Evolutionary conservation across 2,888 invertebrate species (phyloP).

Genomic region (Caenorhabditis panamensis): DNA sequence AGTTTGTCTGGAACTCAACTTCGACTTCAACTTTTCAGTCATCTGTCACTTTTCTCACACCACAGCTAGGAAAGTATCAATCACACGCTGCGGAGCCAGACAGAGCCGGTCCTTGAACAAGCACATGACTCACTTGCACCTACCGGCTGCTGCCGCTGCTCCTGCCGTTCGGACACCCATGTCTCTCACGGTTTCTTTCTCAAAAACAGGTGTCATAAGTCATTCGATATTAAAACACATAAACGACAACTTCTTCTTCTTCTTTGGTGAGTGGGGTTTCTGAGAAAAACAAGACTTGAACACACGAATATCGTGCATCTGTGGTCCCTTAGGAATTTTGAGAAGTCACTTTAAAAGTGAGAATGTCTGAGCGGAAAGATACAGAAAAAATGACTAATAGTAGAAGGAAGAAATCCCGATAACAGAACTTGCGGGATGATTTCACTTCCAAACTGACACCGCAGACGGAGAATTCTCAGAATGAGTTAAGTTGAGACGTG

Average conservation of each 20-base stretch:
- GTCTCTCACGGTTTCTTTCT: conserved; percentile 28
- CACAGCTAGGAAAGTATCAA: conserved; percentile 11
- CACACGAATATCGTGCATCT: conserved; percentile 5
- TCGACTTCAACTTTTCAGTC: conserved; percentile 23
- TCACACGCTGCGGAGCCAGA: conserved; percentile 17
- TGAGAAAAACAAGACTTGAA: background rate
- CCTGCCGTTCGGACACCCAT: conserved; percentile 8
- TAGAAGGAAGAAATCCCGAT: too few relatives aligned
- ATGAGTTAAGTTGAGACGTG: background rate
- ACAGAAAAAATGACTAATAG: background rate
- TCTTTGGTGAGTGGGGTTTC: too few relatives aligned
- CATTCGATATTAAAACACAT: conserved; percentile 33
- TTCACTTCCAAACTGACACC: background rate
- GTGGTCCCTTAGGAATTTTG: background rate
- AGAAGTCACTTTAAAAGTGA: background rate
- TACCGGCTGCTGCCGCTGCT: conserved; percentile 4
- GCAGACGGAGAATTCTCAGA: background rate
- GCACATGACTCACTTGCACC: conserved; percentile 45
- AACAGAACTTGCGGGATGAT: background rate
- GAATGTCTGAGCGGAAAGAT: conserved; percentile 14
- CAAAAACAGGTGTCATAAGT: conserved; percentile 46
- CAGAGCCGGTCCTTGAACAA: background rate
- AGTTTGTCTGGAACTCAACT: background rate
- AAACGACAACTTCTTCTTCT: background rate
- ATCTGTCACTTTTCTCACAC: conserved; percentile 35